These are phyloP conservation scores for Thermophis baileyi DNA, from an alignment of 2,113 vertebrate species.

Conservation along the genomic window DNA sequence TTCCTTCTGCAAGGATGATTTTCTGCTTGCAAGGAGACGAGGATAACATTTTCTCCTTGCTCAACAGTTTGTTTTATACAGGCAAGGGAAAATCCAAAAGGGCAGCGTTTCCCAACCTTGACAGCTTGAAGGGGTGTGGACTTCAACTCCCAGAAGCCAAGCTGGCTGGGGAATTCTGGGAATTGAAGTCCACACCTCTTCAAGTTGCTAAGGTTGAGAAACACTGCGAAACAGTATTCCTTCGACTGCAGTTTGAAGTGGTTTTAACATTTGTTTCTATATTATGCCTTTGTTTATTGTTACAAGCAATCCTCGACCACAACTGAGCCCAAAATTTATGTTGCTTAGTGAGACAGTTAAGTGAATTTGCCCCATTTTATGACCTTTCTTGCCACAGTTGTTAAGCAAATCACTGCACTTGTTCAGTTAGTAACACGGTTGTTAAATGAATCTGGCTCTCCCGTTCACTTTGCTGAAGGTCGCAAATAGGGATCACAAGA, in stretches of 20 bases:
- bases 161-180: not conserved
- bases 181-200: not conserved
- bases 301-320: no score
- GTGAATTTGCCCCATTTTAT: not conserved
- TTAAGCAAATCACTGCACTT: not conserved
- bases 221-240: not conserved
- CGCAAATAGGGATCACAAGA: not conserved
- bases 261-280: not conserved
- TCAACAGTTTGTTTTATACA: not conserved
- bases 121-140: not conserved
- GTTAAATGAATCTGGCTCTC: not conserved
- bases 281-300: not conserved
- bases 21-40: not conserved
- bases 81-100: not conserved
- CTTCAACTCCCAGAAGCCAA: not conserved
- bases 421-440: not conserved
- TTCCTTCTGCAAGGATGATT: not conserved
- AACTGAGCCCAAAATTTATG: not conserved
- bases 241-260: not conserved
- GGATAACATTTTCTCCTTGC: not conserved
- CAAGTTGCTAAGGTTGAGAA: not conserved
- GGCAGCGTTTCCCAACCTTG: not conserved
- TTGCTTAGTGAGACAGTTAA: not conserved
- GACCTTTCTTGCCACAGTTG: not conserved
- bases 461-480: not conserved